These are phyloP conservation scores for Alosa sapidissima DNA, from an alignment of 2,797 vertebrate genomes.

Conservation along the genomic window DNA sequence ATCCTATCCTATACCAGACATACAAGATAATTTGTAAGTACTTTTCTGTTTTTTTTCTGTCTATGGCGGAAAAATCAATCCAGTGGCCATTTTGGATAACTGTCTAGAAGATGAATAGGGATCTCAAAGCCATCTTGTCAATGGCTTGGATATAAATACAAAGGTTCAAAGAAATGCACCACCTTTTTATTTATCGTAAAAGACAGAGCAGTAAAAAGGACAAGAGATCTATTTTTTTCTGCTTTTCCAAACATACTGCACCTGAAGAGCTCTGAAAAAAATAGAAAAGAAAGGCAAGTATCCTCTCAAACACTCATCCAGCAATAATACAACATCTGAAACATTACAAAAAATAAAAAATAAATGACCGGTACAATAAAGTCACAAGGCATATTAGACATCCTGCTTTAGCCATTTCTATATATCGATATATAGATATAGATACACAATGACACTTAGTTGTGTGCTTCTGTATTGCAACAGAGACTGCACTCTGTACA, in stretches of 20 bases:
- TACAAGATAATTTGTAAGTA: neutral
- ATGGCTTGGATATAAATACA: neutral
- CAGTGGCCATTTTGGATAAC: neutral
- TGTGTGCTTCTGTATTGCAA: constrained; percentile 17
- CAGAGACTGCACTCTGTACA: constrained; percentile 20
- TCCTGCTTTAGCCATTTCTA: neutral
- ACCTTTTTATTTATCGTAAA: neutral
- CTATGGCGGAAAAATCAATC: neutral
- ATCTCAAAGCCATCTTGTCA: neutral
- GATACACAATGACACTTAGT: neutral
- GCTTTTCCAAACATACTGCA: constrained; percentile 3
- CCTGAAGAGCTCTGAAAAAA: neutral
- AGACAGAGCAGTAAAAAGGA: constrained; percentile 12
- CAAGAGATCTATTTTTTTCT: neutral
- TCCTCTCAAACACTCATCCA: neutral
- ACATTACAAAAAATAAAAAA: constrained; percentile 12
- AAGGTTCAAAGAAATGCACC: neutral
- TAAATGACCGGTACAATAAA: constrained; percentile 1
- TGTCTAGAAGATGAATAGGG: neutral
- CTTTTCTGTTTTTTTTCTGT: neutral
- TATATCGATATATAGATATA: neutral
- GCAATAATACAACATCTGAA: constrained; percentile 17
- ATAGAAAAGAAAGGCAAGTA: constrained; percentile 12
- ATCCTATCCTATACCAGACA: neutral
- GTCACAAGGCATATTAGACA: constrained; percentile 20